Percentiles rank a stretch among this genome's conserved stretches.
Conservation (phyloP, 1,140 invertebrate species). For the Trichonephila clavipes region DNA sequence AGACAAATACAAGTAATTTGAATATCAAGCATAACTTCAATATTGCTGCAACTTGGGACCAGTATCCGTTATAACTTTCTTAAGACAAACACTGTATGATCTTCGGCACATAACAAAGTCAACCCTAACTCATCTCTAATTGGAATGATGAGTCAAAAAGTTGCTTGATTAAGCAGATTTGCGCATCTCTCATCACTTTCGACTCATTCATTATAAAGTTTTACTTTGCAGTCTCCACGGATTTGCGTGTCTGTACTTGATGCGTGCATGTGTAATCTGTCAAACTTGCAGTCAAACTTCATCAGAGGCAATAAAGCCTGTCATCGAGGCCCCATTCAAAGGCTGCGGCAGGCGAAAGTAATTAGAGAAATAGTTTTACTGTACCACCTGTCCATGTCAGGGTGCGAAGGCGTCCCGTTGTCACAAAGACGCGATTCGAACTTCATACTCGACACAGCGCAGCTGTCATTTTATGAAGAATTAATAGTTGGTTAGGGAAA, state of each 20-base stretch:
- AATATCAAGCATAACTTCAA: too few relatives aligned
- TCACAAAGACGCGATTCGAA: constrained; percentile 38
- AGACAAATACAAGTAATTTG: too few relatives aligned
- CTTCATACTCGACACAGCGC: constrained; percentile 4
- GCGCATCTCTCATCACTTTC: neutral
- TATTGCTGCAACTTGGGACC: too few relatives aligned
- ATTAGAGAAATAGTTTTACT: constrained; percentile 57
- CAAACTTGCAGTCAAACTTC: constrained; percentile 18
- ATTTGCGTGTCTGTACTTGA: constrained; percentile 16
- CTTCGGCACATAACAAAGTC: too few relatives aligned
- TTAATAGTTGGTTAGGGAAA: neutral
- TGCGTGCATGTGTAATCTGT: constrained; percentile 42
- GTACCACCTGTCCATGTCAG: constrained; percentile 38
- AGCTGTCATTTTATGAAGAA: constrained; percentile 12
- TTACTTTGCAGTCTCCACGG: neutral
- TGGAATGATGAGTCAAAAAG: too few relatives aligned
- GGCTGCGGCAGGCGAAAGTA: constrained; percentile 20
- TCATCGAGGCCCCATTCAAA: constrained; percentile 13
- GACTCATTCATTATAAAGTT: constrained; percentile 42
- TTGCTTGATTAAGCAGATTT: neutral
- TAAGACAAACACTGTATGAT: too few relatives aligned
- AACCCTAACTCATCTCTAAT: too few relatives aligned
- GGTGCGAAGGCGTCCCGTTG: neutral
- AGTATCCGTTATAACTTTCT: too few relatives aligned
- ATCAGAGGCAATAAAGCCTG: constrained; percentile 47